Evolutionary conservation across 1,140 invertebrate species (phyloP).

Genomic region (Pentalonia nigronervosa): DNA sequence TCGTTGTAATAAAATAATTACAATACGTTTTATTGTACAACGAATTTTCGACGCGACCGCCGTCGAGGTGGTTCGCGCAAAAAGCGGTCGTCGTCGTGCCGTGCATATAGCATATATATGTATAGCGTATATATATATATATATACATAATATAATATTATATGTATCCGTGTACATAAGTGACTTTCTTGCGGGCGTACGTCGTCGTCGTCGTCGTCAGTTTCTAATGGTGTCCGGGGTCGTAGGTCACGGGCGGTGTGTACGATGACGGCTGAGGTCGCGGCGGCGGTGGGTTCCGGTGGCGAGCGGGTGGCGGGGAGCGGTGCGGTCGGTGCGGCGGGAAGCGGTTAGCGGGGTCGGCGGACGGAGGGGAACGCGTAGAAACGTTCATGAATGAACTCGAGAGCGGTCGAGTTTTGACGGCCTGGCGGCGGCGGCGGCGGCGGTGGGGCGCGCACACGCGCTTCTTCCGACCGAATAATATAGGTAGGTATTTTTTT

Average conservation of each 20-base stretch:
- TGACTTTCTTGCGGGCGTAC: slow-evolving; percentile 24
- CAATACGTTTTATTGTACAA: too few relatives aligned
- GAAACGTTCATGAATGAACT: background rate
- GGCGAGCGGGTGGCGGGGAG: background rate
- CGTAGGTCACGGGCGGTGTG: slow-evolving; percentile 53
- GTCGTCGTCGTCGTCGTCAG: slow-evolving; percentile 3
- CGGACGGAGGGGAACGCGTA: background rate
- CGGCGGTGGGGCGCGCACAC: background rate
- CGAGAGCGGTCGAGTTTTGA: background rate
- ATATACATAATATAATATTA: background rate
- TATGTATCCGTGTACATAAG: background rate
- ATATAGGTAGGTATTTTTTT: background rate
- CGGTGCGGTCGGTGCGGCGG: too few relatives aligned
- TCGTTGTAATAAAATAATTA: too few relatives aligned
- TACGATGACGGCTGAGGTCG: slow-evolving; percentile 22
- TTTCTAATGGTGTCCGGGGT: slow-evolving; percentile 55
- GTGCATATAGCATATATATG: background rate
- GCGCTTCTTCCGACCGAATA: background rate
- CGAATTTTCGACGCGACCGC: too few relatives aligned
- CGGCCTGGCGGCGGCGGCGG: background rate
- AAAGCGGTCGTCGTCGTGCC: background rate
- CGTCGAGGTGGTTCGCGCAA: background rate
- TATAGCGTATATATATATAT: too few relatives aligned
- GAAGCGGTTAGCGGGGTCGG: background rate
- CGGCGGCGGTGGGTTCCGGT: background rate